Conservation (phyloP, 2,888 invertebrate genomes). For the Deilephila porcellus region DNA sequence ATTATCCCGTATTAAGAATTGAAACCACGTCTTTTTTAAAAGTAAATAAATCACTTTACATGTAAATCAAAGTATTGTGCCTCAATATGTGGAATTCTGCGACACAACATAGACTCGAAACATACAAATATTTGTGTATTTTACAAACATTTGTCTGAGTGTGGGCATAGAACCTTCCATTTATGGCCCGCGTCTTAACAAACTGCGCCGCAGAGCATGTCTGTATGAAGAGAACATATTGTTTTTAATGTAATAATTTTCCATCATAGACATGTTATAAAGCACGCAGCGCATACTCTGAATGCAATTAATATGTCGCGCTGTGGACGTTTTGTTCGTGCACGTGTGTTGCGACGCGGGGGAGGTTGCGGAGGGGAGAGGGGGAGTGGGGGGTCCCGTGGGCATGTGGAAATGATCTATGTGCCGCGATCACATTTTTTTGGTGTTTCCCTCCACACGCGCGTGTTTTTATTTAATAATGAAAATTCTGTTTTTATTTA, state of each 20-base stretch:
- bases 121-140: too few relatives aligned
- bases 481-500: constrained; percentile 20
- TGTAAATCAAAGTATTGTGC: too few relatives aligned
- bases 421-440: constrained; percentile 24
- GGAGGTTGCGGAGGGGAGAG: not conserved
- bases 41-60: too few relatives aligned
- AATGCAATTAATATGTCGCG: constrained; percentile 25
- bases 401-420: constrained; percentile 18
- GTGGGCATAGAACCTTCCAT: too few relatives aligned
- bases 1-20: too few relatives aligned
- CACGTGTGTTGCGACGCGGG: not conserved
- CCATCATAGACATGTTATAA: not conserved
- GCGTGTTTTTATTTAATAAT: constrained; percentile 23
- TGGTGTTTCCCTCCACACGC: constrained; percentile 4
- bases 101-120: too few relatives aligned
- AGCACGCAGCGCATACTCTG: not conserved
- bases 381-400: not conserved
- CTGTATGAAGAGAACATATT: not conserved
- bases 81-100: too few relatives aligned
- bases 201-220: too few relatives aligned
- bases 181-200: too few relatives aligned
- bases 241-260: not conserved
- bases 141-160: too few relatives aligned
- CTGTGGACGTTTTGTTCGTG: not conserved
- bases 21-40: too few relatives aligned